Percentiles rank a stretch among this genome's conserved stretches.
phyloP scores from a whole-genome alignment of 2,797 vertebrate species.

The Danio tinwini region DNA sequence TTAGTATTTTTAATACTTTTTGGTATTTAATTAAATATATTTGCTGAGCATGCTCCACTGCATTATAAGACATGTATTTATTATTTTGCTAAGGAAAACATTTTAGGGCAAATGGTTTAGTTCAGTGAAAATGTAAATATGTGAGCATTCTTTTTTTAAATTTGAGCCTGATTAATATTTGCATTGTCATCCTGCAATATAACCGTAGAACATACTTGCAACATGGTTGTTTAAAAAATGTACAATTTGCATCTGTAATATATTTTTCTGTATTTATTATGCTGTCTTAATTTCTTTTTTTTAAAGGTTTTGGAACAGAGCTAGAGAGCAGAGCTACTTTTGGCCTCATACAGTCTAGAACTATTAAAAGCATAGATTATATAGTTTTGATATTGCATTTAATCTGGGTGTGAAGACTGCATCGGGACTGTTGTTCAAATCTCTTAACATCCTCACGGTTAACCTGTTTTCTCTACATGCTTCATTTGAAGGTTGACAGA shows the following conservation, averaged over 20 bases:
- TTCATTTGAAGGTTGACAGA: not conserved
- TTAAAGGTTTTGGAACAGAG: not conserved
- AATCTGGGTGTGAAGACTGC: not conserved
- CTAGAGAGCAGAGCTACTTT: not conserved
- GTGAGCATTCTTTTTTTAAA: no score
- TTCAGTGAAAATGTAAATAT: no score
- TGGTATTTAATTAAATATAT: not conserved
- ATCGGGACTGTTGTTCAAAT: not conserved
- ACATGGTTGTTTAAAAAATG: no score
- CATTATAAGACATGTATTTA: not conserved
- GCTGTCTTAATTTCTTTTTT: no score
- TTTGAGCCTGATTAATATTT: no score
- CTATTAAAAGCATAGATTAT: not conserved
- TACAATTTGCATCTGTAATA: no score
- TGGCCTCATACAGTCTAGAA: not conserved
- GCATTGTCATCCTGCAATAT: no score
- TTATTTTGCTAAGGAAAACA: no score
- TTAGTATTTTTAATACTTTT: not conserved
- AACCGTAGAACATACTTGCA: no score
- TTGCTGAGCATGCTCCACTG: not conserved
- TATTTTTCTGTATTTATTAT: no score
- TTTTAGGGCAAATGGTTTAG: no score
- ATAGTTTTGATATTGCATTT: conserved; percentile 5
- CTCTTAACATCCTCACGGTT: not conserved
- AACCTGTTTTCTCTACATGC: not conserved